phyloP scores from a whole-genome alignment of 2,888 invertebrate genomes.

The Oscheius onirici region DNA sequence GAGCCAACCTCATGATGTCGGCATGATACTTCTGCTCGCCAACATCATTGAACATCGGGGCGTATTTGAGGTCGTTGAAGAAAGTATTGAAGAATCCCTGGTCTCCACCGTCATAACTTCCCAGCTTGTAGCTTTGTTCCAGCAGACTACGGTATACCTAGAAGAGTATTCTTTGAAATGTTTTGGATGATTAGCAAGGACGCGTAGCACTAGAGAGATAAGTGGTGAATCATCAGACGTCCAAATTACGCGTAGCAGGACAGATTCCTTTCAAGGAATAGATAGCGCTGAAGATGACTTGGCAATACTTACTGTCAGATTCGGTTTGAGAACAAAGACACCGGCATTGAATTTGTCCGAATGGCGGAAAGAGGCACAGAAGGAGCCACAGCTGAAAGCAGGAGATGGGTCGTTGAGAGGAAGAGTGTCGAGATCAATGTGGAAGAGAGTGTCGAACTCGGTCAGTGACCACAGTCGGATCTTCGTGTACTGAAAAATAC shows the following conservation, averaged over 20 bases:
- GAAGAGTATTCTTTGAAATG: not conserved
- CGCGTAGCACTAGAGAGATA: slow-evolving; percentile 7
- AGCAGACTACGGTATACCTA: slow-evolving; percentile 59
- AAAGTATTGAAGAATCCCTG: slow-evolving; percentile 67
- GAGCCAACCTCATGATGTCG: slow-evolving; percentile 33
- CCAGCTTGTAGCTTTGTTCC: slow-evolving; percentile 37
- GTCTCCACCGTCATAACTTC: slow-evolving; percentile 67
- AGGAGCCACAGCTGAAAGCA: slow-evolving; percentile 59
- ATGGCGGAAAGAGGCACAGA: slow-evolving; percentile 63
- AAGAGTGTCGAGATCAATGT: slow-evolving; percentile 59
- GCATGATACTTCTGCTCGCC: slow-evolving; percentile 23
- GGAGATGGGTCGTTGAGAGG: slow-evolving; percentile 49
- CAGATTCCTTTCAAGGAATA: not conserved
- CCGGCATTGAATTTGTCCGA: slow-evolving; percentile 68
- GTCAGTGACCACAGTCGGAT: slow-evolving; percentile 63
- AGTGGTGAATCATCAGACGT: slow-evolving; percentile 15
- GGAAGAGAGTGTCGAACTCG: slow-evolving; percentile 52
- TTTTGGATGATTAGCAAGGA: not conserved
- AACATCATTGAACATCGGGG: slow-evolving; percentile 56
- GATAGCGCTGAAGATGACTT: not conserved
- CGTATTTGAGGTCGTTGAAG: slow-evolving; percentile 56
- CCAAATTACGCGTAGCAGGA: slow-evolving; percentile 4
- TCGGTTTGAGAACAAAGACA: slow-evolving; percentile 64
- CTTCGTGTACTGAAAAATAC: slow-evolving; percentile 63
- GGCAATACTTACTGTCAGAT: slow-evolving; percentile 43